Evolutionary conservation across 2,113 vertebrate genomes (phyloP).

Genomic region (Sus scrofa): DNA sequence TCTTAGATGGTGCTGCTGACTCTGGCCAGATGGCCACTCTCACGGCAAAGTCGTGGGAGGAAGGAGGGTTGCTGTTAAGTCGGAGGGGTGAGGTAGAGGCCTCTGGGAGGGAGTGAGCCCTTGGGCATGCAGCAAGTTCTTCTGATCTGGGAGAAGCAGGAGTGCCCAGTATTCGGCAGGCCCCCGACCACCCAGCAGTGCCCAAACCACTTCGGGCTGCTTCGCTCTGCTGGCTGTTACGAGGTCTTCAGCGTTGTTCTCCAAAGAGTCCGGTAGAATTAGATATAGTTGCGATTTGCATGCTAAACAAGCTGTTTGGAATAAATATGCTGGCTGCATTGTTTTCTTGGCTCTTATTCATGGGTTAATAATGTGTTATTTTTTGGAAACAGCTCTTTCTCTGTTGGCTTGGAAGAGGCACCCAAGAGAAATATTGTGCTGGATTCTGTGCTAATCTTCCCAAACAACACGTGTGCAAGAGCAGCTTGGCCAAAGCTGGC

Average conservation of each 20-base stretch:
- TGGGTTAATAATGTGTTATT: conserved; percentile 78
- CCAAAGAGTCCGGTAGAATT: conserved; percentile 45
- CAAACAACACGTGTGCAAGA: conserved; percentile 71
- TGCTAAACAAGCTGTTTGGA: conserved; percentile 72
- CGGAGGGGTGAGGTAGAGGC: background rate
- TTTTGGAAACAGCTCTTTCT: conserved; percentile 67
- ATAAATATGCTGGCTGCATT: conserved; percentile 74
- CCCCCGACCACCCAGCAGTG: background rate
- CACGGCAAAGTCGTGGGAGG: background rate
- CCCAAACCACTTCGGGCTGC: background rate
- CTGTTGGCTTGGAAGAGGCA: conserved; percentile 73
- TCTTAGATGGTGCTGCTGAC: conserved; percentile 5
- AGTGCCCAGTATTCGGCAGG: background rate
- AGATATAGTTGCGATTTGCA: conserved; percentile 70
- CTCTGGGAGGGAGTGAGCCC: background rate
- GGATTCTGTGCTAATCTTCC: conserved; percentile 72
- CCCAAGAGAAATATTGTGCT: conserved; percentile 70
- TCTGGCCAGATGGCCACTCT: background rate
- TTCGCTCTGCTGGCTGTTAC: background rate
- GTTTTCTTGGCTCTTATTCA: conserved; percentile 77
- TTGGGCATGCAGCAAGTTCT: background rate
- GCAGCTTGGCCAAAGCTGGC: conserved; percentile 53
- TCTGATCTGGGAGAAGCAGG: background rate
- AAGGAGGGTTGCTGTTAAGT: background rate
- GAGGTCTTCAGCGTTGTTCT: conserved; percentile 43